Evolutionary conservation across 1,140 invertebrate genomes (phyloP), one percentile per base, ranked within the genome.

Genomic region (Epicauta chinensis): DNA sequence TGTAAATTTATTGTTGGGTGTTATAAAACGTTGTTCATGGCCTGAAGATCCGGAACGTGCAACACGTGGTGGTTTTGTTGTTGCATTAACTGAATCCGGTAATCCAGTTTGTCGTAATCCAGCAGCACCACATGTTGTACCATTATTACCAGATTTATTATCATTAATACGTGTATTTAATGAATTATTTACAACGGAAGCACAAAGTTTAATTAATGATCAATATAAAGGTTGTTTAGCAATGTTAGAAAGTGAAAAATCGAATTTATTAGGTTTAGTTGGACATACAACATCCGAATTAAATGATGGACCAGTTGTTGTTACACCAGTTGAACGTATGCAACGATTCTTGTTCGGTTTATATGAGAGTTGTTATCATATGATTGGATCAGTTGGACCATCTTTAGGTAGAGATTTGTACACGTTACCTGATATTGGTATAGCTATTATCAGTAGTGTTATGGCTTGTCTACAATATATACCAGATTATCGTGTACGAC

Each of bases 361-460:
- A 32, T 82, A 85, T 58, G 86, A 90, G 55, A 79, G 78, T 54
- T 84, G 82, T 58, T 89, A 84, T 62, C 87, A 91, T 64, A 78
- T 91, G 71, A 73, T 92, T 48, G 87, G 86, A 16, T 82, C 83
- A 42, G 81, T 84, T 37, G 89, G 89, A 12, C 80, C 82, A 31
- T 87, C 83, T 35, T 75, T 94, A 11, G 88, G 89, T 0, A 76
- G 87, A 56, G 89, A 93, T 73, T 81, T 93, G 59, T 93, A 91
- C 71, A 78, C 80, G 51, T 73, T 86, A 46, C 70, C 80, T 17
- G 83, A 81, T 42, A 69, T 90, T 23, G 75, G 77, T 43, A 65
- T 70, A 30, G 77, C 78, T 3, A 68, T 83, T 16, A 72, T 83
- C 0, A 78, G 75, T 49, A 82, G 84, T 44, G 76, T 86, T 40